phyloP scores from a whole-genome alignment of 2,113 vertebrate species.

The Hepsetus odoe region DNA sequence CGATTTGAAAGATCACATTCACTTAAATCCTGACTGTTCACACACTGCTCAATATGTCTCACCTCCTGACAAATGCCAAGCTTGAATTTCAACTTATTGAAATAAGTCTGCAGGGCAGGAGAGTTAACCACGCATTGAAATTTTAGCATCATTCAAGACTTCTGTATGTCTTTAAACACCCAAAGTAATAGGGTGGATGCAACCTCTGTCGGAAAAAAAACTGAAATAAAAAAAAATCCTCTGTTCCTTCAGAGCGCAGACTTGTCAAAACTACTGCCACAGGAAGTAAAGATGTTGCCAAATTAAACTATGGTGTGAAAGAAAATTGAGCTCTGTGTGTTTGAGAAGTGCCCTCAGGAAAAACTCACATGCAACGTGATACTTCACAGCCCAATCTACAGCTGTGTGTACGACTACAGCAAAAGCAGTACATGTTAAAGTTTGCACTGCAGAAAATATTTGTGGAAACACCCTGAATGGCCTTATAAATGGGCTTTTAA shows the following conservation, averaged over 20 bases:
- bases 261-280: constrained; percentile 28
- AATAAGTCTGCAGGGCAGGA: too few species aligned
- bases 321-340: constrained; percentile 10
- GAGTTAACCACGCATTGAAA: too few species aligned
- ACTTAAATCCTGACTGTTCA: too few species aligned
- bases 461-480: background rate
- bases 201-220: background rate
- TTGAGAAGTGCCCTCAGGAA: constrained; percentile 23
- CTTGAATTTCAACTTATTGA: too few species aligned
- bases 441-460: background rate
- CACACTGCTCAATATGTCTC: too few species aligned
- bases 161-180: background rate
- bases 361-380: background rate
- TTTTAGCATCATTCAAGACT: background rate
- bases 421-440: background rate
- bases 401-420: background rate
- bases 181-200: background rate
- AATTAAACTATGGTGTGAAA: constrained; percentile 22
- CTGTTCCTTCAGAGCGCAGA: constrained; percentile 6
- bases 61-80: too few species aligned
- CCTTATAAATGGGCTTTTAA: background rate
- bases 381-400: background rate
- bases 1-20: too few species aligned
- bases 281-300: constrained; percentile 35
- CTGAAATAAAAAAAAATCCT: background rate